Evolutionary conservation across 2,113 vertebrate genomes (phyloP), one percentile per base, ranked within the genome.

Genomic region (Parus major): DNA sequence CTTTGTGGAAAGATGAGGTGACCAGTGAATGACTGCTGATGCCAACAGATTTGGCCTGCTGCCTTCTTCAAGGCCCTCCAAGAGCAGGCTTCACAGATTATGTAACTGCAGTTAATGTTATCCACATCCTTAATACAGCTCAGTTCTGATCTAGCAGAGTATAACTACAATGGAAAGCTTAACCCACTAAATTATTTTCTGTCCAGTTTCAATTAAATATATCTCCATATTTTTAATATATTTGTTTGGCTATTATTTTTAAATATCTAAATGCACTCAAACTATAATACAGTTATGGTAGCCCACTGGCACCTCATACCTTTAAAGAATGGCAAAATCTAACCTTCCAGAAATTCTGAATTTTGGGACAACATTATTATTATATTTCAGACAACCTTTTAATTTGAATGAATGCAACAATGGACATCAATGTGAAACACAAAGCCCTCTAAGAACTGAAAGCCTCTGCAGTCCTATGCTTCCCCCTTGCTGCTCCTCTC

Each of bases 401-500:
- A 66, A 79, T 53, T 70, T 33, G 29, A 77, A 50, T 22, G 25
- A 64, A 23, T 25, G 11, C 15, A 80, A 86, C 12, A 56, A 36
- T 10, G 12, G 46, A 25, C 2, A 5, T 18, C 35, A 72, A 4
- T 14, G 28, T n/a, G 72, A 80, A 77, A 61, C 18, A 24, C 11
- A 78, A 25, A 47, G 33, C 10, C 20, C 41, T 83, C 41, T 23
- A 69, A 64, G 53, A 27, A 12, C 8, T 17, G 7, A 11, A 47
- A 20, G 24, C 22, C 36, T 86, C 63, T 66, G 39, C 33, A 84
- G 69, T 42, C 15, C 55, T 66, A 14, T 16, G 65, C 77, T 83
- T 92, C 55, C 81, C 76, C 72, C 76, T 83, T 91, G 86, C 86
- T 96, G 86, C 55, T 93, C 47, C 47, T 88, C 52, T 77, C 52